These are phyloP conservation scores for Neodon shergylaensis DNA, from an alignment of 2,113 vertebrate genomes.

Conservation along the genomic window DNA sequence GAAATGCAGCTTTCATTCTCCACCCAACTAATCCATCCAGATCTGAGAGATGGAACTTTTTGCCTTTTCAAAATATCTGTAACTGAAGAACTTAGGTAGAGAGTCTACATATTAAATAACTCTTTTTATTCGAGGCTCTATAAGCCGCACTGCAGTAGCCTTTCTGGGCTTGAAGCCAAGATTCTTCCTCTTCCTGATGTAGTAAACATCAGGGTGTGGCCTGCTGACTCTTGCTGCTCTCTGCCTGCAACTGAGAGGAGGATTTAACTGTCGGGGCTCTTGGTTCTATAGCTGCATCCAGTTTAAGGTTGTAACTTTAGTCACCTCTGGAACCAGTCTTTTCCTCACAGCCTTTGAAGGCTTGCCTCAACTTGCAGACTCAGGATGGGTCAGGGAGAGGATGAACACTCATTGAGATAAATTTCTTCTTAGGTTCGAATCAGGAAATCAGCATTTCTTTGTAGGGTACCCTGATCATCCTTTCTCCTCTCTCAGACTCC, in stretches of 20 bases:
- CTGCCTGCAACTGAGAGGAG: background rate
- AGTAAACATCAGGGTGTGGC: background rate
- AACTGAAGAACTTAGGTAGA: background rate
- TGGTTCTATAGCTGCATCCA: background rate
- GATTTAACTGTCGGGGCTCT: no score
- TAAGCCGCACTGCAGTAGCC: fast-evolving
- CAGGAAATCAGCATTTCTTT: background rate
- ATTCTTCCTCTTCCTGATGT: no score
- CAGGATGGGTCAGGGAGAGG: background rate
- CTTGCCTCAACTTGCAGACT: background rate
- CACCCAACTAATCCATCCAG: no score
- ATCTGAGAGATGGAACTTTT: background rate
- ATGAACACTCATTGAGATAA: background rate
- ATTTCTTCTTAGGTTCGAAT: background rate
- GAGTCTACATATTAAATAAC: background rate
- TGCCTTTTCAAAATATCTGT: background rate
- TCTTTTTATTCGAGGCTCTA: background rate
- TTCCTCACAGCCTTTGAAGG: background rate
- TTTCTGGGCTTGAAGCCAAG: background rate
- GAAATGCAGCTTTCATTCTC: background rate
- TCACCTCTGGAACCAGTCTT: background rate
- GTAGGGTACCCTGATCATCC: no score
- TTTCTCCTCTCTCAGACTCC: background rate
- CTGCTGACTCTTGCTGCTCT: background rate
- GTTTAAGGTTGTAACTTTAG: background rate